Conservation (phyloP, 2,797 vertebrate genomes). For the Sciurus carolinensis region DNA sequence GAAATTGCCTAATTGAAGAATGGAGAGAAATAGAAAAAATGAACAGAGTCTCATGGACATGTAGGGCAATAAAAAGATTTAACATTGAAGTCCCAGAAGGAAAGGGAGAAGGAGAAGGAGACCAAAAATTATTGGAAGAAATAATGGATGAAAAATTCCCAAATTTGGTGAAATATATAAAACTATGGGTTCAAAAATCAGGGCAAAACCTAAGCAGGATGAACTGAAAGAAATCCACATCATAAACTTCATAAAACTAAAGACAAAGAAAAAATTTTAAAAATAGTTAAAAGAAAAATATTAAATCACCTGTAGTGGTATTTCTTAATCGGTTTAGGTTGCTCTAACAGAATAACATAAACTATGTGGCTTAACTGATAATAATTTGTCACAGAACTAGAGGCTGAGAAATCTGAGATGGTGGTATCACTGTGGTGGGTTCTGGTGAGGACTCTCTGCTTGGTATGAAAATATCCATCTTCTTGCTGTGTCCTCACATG, state of each 20-base stretch:
- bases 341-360: not conserved
- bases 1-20: slow-evolving; percentile 2
- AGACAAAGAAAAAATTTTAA: not conserved
- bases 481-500: not conserved
- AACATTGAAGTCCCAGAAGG: not conserved
- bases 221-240: slow-evolving; percentile 25
- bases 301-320: not conserved
- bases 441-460: not conserved
- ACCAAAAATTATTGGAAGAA: slow-evolving; percentile 29
- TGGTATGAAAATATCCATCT: not conserved
- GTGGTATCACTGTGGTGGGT: not conserved
- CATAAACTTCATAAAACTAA: slow-evolving; percentile 50
- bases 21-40: not conserved
- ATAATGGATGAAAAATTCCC: not conserved
- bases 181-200: not conserved
- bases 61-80: not conserved
- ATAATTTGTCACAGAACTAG: not conserved
- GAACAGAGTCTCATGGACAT: not conserved
- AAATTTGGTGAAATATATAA: slow-evolving; percentile 1
- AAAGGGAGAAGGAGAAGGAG: not conserved
- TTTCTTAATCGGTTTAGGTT: not conserved
- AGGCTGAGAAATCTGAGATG: not conserved
- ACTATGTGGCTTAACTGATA: not conserved
- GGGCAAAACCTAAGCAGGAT: not conserved
- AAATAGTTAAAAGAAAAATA: slow-evolving; percentile 16